phyloP scores from a whole-genome alignment of 2,888 invertebrate species.

The Oxyteleia sp. region DNA sequence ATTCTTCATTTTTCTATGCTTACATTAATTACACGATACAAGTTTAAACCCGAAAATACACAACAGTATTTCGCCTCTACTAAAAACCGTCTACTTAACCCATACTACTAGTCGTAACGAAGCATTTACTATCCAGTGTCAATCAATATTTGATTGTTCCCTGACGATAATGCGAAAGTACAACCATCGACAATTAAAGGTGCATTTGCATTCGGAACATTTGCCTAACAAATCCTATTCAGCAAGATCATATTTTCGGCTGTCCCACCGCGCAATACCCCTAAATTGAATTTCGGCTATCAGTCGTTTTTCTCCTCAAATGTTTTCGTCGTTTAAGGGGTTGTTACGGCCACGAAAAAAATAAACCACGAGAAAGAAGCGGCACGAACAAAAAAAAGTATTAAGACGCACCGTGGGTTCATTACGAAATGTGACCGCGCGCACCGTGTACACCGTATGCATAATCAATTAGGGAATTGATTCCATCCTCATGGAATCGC shows the following conservation, averaged over 20 bases:
- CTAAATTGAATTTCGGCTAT: slow-evolving; percentile 6
- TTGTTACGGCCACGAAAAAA: not conserved
- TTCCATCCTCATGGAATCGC: slow-evolving; percentile 42
- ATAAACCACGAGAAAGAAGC: not conserved
- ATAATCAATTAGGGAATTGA: slow-evolving; percentile 68
- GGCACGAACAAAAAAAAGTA: not conserved
- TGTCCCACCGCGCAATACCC: slow-evolving; percentile 10
- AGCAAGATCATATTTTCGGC: slow-evolving; percentile 16
- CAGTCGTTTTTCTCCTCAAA: not conserved
- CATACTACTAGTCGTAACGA: too few relatives aligned
- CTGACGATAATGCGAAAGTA: too few relatives aligned
- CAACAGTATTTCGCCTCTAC: too few relatives aligned
- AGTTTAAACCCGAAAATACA: too few relatives aligned
- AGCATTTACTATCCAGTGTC: too few relatives aligned
- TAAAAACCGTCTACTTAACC: not conserved
- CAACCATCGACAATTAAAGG: slow-evolving; percentile 22
- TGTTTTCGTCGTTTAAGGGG: slow-evolving; percentile 1
- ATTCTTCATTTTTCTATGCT: too few relatives aligned
- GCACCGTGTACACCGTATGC: slow-evolving; percentile 53
- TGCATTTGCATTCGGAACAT: slow-evolving; percentile 44
- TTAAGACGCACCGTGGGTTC: slow-evolving; percentile 30
- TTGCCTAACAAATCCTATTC: slow-evolving; percentile 40
- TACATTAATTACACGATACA: too few relatives aligned
- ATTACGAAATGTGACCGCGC: slow-evolving; percentile 42
- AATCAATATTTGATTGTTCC: too few relatives aligned